phyloP scores from a whole-genome alignment of 2,113 vertebrate species.

The Chlorodrepanis virens region DNA sequence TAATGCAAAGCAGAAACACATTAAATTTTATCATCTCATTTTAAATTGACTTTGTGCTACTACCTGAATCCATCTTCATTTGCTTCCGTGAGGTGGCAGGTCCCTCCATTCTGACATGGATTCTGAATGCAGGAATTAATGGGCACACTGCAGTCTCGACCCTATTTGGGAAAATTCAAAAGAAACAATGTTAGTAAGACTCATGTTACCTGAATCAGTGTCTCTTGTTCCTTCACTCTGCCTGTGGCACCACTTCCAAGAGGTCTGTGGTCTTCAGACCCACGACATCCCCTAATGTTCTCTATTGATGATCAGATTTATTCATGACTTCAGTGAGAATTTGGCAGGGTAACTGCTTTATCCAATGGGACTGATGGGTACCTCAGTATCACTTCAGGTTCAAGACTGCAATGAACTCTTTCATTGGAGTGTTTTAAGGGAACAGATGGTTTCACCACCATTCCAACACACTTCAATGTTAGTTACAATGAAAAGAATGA shows the following conservation, averaged over 20 bases:
- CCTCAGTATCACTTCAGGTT: background rate
- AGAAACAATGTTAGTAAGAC: background rate
- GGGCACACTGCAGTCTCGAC: slow-evolving; percentile 86
- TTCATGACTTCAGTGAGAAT: background rate
- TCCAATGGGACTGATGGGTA: background rate
- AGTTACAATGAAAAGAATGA: background rate
- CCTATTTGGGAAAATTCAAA: slow-evolving; percentile 71
- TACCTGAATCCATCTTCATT: slow-evolving; percentile 93
- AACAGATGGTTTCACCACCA: background rate
- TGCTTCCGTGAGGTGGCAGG: slow-evolving; percentile 86
- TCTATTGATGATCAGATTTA: background rate
- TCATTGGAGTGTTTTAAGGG: background rate
- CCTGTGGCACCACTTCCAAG: background rate
- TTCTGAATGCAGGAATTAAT: slow-evolving; percentile 92
- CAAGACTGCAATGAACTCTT: background rate
- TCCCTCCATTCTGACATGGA: slow-evolving; percentile 90
- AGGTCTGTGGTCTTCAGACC: background rate
- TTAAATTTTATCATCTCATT: background rate
- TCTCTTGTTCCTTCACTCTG: background rate
- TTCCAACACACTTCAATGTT: background rate
- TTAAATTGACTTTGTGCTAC: background rate
- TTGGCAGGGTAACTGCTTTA: background rate
- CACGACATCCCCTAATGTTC: background rate
- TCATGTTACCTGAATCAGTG: background rate
- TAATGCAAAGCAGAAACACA: background rate